Evolutionary conservation across 2,113 vertebrate genomes (phyloP).

Genomic region (Dermatemys mawii): DNA sequence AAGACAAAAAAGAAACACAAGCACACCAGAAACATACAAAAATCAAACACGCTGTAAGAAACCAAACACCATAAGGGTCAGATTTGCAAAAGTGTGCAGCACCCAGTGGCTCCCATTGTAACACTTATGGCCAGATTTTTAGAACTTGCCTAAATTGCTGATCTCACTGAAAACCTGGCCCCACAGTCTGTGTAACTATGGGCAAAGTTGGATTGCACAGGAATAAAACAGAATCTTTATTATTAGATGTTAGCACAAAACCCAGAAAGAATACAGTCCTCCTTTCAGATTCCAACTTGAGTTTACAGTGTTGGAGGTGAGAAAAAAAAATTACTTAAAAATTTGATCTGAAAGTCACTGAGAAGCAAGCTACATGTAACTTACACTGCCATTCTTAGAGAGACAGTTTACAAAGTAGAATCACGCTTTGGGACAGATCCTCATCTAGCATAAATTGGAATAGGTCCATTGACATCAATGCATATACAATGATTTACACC

Average conservation of each 20-base stretch:
- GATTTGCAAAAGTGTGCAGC: background rate
- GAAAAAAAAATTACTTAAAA: slow-evolving; percentile 10
- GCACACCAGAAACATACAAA: background rate
- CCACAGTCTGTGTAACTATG: background rate
- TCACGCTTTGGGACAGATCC: background rate
- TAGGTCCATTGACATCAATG: background rate
- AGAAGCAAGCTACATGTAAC: background rate
- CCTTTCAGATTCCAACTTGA: background rate
- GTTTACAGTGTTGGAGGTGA: background rate
- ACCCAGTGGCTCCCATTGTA: background rate
- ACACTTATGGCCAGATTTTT: background rate
- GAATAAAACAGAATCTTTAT: background rate
- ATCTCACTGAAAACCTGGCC: background rate
- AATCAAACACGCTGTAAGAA: background rate
- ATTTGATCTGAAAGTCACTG: background rate
- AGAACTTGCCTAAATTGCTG: background rate
- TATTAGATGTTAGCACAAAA: background rate
- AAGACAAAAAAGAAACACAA: background rate
- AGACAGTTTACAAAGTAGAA: background rate
- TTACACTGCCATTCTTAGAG: background rate
- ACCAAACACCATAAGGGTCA: background rate
- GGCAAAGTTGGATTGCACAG: background rate
- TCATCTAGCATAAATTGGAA: background rate
- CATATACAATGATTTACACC: background rate
- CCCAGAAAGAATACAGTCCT: background rate